phyloP scores from a whole-genome alignment of 2,797 vertebrate genomes.

The Tapera naevia region DNA sequence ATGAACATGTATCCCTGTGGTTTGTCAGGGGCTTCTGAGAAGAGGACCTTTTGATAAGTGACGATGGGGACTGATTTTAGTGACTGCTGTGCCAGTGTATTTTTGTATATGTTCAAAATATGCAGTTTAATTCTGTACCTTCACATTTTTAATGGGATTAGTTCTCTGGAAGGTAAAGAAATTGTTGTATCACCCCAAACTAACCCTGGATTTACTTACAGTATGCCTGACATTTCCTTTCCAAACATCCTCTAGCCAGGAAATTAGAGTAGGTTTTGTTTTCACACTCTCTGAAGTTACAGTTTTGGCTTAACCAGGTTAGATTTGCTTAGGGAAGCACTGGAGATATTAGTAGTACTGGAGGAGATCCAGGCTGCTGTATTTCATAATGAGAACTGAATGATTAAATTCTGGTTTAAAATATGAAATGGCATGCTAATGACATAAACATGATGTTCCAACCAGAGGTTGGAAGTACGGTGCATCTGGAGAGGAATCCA shows the following conservation, averaged over 20 bases:
- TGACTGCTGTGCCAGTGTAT: background rate
- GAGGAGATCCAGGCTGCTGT: background rate
- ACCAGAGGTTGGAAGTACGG: background rate
- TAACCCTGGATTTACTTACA: conserved; percentile 8
- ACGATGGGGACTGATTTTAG: background rate
- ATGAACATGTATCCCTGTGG: background rate
- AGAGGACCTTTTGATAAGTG: background rate
- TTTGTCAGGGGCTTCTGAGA: background rate
- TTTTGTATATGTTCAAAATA: background rate
- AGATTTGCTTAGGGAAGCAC: background rate
- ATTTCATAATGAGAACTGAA: background rate
- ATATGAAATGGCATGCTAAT: background rate
- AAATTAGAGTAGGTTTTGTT: background rate
- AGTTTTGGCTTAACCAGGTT: background rate
- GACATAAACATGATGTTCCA: background rate
- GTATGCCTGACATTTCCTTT: background rate
- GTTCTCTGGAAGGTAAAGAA: background rate
- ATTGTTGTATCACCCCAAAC: background rate
- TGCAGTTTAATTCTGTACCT: background rate
- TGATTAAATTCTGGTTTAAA: background rate
- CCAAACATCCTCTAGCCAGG: background rate
- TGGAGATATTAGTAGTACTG: background rate
- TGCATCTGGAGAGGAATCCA: background rate
- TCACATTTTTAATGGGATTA: background rate
- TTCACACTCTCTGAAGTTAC: conserved; percentile 1